Evolutionary conservation across 2,113 vertebrate species (phyloP).

Genomic region (Odocoileus virginianus): DNA sequence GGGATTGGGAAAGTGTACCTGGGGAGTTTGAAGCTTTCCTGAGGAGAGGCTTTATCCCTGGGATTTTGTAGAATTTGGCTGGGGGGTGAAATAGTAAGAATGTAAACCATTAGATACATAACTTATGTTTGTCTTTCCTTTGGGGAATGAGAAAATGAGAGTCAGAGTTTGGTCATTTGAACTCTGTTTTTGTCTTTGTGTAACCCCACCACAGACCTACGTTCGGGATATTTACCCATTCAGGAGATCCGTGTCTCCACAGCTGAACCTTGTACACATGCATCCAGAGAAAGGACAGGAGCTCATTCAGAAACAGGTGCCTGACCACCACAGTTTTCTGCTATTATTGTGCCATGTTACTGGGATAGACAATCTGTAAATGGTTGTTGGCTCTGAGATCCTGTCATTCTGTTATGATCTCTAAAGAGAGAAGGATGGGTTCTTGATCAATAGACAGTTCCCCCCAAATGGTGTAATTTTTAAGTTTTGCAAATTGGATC

Average conservation of each 20-base stretch:
- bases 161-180: background rate
- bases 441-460: background rate
- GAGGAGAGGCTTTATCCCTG: background rate
- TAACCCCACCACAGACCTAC: constrained; percentile 86
- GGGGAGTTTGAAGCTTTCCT: background rate
- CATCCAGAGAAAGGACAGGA: constrained; percentile 96
- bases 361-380: background rate
- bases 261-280: constrained; percentile 98
- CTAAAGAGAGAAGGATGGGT: background rate
- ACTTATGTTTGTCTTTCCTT: background rate
- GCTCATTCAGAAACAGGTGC: constrained; percentile 97
- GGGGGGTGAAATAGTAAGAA: background rate
- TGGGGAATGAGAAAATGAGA: background rate
- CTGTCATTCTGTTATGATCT: background rate
- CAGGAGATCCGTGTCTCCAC: constrained; percentile 95
- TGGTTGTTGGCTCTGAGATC: background rate
- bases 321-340: background rate
- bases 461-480: background rate
- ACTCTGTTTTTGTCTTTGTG: constrained; percentile 7
- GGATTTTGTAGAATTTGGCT: background rate
- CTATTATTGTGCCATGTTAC: background rate
- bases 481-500: background rate
- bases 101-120: background rate
- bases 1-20: background rate
- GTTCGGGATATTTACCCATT: constrained; percentile 99